A percentile compares a stretch with the other conserved stretches of the same genome.
Evolutionary conservation across 2,888 invertebrate genomes (phyloP).

Genomic region (Archaeoteleia sp.): DNA sequence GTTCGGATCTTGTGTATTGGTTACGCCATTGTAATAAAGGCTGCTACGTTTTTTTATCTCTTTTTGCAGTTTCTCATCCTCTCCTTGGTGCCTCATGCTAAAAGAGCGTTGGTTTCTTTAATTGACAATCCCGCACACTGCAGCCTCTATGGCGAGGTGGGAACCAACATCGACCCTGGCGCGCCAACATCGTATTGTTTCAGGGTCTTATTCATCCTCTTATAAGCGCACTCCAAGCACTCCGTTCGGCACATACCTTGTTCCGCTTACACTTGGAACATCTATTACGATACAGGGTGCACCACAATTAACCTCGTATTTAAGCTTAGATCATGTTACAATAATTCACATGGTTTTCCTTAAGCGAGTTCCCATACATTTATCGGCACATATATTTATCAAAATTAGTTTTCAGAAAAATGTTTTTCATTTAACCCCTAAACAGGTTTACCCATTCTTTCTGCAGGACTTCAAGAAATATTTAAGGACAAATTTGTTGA

Average conservation of each 20-base stretch:
- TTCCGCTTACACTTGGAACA: constrained; percentile 28
- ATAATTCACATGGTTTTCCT: too few relatives aligned
- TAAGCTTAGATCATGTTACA: constrained; percentile 23
- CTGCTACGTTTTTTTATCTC: constrained; percentile 19
- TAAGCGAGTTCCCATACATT: too few relatives aligned
- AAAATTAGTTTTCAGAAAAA: too few relatives aligned
- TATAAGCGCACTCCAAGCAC: constrained; percentile 18
- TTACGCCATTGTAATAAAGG: constrained; percentile 47
- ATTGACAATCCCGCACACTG: constrained; percentile 69
- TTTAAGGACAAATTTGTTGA: too few relatives aligned
- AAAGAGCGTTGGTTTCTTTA: constrained; percentile 70
- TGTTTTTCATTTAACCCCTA: too few relatives aligned
- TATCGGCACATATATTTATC: too few relatives aligned
- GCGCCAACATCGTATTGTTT: constrained; percentile 74
- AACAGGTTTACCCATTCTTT: too few relatives aligned
- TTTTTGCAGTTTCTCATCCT: constrained; percentile 39
- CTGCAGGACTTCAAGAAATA: too few relatives aligned
- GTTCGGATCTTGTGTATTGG: constrained; percentile 34
- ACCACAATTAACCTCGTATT: constrained; percentile 47
- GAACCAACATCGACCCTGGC: constrained; percentile 70
- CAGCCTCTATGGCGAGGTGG: constrained; percentile 65
- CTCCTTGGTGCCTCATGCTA: constrained; percentile 64
- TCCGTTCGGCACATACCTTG: constrained; percentile 41
- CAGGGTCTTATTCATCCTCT: constrained; percentile 67
- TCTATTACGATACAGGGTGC: constrained; percentile 41